Conservation (phyloP, 2,888 invertebrate species). For the Shargacucullia verbasci region DNA sequence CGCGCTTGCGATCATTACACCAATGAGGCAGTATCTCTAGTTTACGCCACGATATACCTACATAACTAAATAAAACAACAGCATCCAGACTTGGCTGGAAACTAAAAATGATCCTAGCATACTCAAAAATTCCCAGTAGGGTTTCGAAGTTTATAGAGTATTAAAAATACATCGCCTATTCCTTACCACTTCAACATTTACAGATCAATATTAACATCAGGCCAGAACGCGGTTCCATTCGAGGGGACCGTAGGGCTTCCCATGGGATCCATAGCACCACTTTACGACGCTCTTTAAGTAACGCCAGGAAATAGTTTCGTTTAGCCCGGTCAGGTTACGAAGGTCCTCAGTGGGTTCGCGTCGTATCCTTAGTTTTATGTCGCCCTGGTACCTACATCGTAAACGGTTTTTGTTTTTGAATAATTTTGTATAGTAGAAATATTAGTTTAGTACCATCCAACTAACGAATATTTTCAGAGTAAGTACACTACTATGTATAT, state of each 20-base stretch:
- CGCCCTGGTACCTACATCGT: slow-evolving; percentile 32
- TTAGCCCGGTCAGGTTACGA: slow-evolving; percentile 54
- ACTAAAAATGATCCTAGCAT: too few relatives aligned
- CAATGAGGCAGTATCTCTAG: too few relatives aligned
- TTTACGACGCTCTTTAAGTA: slow-evolving; percentile 70
- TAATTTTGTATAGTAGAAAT: slow-evolving; percentile 17
- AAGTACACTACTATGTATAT: too few relatives aligned
- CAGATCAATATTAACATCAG: slow-evolving; percentile 13
- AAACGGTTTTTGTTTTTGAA: slow-evolving; percentile 26
- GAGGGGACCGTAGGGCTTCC: slow-evolving; percentile 46
- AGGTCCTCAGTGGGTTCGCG: slow-evolving; percentile 43
- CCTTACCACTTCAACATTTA: slow-evolving; percentile 6
- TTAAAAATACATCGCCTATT: not conserved
- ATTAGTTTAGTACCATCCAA: too few relatives aligned
- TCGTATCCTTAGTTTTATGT: slow-evolving; percentile 46
- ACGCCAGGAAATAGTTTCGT: slow-evolving; percentile 68
- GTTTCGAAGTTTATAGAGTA: not conserved
- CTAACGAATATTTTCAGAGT: not conserved
- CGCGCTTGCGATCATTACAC: too few relatives aligned
- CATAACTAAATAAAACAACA: too few relatives aligned
- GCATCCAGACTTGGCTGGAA: too few relatives aligned
- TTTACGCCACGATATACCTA: too few relatives aligned
- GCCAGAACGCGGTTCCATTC: slow-evolving; percentile 31
- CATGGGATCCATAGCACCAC: slow-evolving; percentile 58
- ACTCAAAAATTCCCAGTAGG: too few relatives aligned